phyloP scores from a whole-genome alignment of 2,888 invertebrate genomes.

The Ormyrus thymus region DNA sequence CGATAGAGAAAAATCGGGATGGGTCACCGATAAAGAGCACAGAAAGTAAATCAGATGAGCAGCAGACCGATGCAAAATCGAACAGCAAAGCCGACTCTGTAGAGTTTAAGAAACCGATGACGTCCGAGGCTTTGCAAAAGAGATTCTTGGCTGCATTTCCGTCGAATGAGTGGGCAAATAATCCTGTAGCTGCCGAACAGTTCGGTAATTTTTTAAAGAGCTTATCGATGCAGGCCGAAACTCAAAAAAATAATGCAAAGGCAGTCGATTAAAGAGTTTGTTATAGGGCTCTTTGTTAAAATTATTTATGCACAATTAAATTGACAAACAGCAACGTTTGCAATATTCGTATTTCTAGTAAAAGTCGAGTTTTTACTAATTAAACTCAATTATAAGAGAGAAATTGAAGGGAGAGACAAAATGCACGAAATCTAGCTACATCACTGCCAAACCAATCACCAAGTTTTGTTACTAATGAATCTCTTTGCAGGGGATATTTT shows the following conservation, averaged over 20 bases:
- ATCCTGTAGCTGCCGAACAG: conserved; percentile 63
- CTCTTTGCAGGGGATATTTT: conserved; percentile 8
- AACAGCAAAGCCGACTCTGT: conserved; percentile 8
- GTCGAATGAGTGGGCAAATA: conserved; percentile 65
- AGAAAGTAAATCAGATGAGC: conserved; percentile 18
- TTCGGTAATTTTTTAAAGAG: conserved; percentile 65
- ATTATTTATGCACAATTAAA: conserved; percentile 44
- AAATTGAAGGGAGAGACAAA: conserved; percentile 12
- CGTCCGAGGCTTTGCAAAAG: conserved; percentile 64
- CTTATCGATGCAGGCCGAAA: conserved; percentile 60
- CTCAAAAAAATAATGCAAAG: conserved; percentile 55
- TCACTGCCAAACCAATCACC: conserved; percentile 50
- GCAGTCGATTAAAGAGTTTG: conserved; percentile 31
- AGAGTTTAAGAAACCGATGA: conserved; percentile 49
- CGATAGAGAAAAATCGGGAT: conserved; percentile 26
- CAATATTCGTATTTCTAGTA: conserved; percentile 29
- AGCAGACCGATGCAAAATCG: conserved; percentile 8
- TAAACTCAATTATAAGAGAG: background rate
- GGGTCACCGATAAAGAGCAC: background rate
- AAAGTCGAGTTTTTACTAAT: conserved; percentile 30
- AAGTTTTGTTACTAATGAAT: conserved; percentile 24
- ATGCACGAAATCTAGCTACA: conserved; percentile 47
- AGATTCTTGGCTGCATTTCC: conserved; percentile 64
- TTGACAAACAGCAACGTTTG: background rate
- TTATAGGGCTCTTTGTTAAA: conserved; percentile 1